Conservation (phyloP, 1,140 invertebrate genomes). For the Drosophila sucinea region DNA sequence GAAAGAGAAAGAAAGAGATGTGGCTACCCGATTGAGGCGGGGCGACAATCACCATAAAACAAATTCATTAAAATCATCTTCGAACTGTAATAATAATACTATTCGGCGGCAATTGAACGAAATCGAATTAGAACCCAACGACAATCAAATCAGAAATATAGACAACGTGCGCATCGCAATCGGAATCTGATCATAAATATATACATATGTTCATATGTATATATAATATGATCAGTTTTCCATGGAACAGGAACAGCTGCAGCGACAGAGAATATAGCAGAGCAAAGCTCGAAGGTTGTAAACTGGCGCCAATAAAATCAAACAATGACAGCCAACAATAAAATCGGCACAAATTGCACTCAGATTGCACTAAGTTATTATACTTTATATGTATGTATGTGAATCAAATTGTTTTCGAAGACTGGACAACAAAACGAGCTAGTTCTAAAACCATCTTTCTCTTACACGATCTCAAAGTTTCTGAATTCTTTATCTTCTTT, state of each 20-base stretch:
- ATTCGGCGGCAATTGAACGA: conserved; percentile 25
- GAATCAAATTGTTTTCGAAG: not conserved
- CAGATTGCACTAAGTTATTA: conserved; percentile 29
- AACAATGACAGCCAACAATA: conserved; percentile 50
- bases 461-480: too few species aligned
- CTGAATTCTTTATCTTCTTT: too few species aligned
- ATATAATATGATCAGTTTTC: conserved; percentile 15
- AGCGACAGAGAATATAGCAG: conserved; percentile 10
- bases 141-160: conserved; percentile 41
- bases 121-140: conserved; percentile 54
- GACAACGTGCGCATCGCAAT: not conserved
- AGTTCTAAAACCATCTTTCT: too few species aligned
- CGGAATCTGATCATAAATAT: not conserved
- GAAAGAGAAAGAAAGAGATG: too few species aligned
- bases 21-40: conserved; percentile 8
- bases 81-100: conserved; percentile 37
- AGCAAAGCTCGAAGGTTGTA: conserved; percentile 36
- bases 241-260: conserved; percentile 36
- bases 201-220: not conserved
- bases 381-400: conserved; percentile 21
- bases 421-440: too few species aligned
- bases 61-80: conserved; percentile 34
- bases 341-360: conserved; percentile 58
- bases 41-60: conserved; percentile 28
- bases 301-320: conserved; percentile 66